These are phyloP conservation scores for Scaptomyza pallida DNA, from an alignment of 1,140 invertebrate genomes.

Conservation along the genomic window DNA sequence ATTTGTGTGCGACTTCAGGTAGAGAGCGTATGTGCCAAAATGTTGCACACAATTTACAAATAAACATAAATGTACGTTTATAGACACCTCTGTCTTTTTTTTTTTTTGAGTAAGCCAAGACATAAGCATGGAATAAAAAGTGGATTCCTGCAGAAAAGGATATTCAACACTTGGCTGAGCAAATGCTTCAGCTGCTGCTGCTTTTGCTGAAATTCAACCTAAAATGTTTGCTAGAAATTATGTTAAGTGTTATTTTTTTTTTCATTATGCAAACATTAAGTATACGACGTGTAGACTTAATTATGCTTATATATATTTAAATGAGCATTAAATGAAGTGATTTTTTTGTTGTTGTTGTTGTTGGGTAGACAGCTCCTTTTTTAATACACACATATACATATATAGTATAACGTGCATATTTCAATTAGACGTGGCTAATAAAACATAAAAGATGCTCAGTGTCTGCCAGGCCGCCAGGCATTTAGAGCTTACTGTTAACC, in stretches of 20 bases:
- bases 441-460: slow-evolving; percentile 63
- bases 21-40: slow-evolving; percentile 1
- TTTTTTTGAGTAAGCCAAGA: background rate
- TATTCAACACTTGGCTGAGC: background rate
- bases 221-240: background rate
- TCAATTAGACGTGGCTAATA: slow-evolving; percentile 73
- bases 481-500: slow-evolving; percentile 30
- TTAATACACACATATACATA: slow-evolving; percentile 35
- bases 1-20: background rate
- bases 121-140: too few species aligned
- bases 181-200: background rate
- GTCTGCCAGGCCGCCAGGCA: slow-evolving; percentile 33
- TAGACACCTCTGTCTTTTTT: too few species aligned
- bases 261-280: slow-evolving; percentile 2
- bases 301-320: slow-evolving; percentile 20
- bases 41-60: background rate
- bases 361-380: slow-evolving; percentile 6
- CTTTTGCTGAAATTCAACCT: background rate
- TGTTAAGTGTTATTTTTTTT: background rate
- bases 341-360: slow-evolving; percentile 11
- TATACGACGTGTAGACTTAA: slow-evolving; percentile 10
- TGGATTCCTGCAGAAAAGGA: background rate
- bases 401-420: slow-evolving; percentile 38
- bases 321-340: slow-evolving; percentile 42
- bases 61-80: background rate